A percentile compares a stretch with the other conserved stretches of the same genome.
Conservation (phyloP, 2,797 vertebrate genomes). For the Agapornis canus region DNA sequence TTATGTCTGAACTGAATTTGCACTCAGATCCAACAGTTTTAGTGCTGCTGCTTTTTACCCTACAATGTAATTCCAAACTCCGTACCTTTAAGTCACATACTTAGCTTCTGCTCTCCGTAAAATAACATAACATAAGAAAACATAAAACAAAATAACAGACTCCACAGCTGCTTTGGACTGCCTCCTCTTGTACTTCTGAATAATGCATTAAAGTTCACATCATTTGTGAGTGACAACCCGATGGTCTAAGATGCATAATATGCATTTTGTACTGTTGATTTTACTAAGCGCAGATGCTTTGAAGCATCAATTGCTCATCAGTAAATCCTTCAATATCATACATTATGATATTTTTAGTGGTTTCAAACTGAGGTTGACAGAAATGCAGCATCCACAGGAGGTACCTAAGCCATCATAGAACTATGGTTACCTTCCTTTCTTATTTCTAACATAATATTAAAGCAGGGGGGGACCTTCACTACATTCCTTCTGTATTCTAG, state of each 20-base stretch:
- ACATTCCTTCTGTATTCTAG: neutral
- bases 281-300: slow-evolving; percentile 36
- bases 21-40: slow-evolving; percentile 26
- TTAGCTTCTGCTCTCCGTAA: neutral
- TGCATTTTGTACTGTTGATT: slow-evolving; percentile 46
- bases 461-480: neutral
- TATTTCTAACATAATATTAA: neutral
- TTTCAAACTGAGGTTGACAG: neutral
- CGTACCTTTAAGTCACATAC: slow-evolving; percentile 16
- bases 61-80: slow-evolving; percentile 3
- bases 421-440: neutral
- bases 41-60: neutral
- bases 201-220: slow-evolving; percentile 52
- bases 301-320: slow-evolving; percentile 54
- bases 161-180: slow-evolving; percentile 19
- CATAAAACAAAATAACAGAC: neutral
- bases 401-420: neutral
- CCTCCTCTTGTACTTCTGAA: slow-evolving; percentile 28
- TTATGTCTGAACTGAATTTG: slow-evolving; percentile 41
- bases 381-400: neutral
- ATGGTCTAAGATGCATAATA: slow-evolving; percentile 48
- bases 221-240: slow-evolving; percentile 25
- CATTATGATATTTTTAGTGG: neutral
- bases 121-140: neutral
- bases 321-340: slow-evolving; percentile 34